A percentile compares a stretch with the other conserved stretches of the same genome.
Evolutionary conservation across 2,797 vertebrate genomes (phyloP).

Genomic region (Melanogrammus aeglefinus): DNA sequence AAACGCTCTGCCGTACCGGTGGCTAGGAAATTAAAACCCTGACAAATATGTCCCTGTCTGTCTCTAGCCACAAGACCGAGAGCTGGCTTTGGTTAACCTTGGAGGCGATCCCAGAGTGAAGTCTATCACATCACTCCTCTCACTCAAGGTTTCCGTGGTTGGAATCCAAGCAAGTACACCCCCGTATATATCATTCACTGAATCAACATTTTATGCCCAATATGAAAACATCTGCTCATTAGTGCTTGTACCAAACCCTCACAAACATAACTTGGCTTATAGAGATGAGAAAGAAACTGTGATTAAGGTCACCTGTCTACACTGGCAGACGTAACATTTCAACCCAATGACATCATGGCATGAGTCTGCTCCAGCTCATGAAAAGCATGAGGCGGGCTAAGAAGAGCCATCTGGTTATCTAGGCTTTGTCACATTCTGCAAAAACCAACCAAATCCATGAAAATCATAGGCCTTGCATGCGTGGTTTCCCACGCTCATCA

Average conservation of each 20-base stretch:
- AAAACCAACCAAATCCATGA: not conserved
- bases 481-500: not conserved
- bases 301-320: conserved; percentile 2
- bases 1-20: not conserved
- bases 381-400: not conserved
- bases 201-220: not conserved
- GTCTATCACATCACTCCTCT: not conserved
- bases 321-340: not conserved
- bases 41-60: not conserved
- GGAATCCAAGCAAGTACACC: not conserved
- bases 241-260: not conserved
- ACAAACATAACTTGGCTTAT: not conserved
- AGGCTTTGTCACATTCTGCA: not conserved
- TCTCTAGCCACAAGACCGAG: not conserved
- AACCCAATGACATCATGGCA: not conserved
- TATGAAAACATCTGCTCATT: not conserved
- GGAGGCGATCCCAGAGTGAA: not conserved
- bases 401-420: not conserved
- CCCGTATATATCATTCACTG: not conserved
- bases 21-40: not conserved
- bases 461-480: not conserved
- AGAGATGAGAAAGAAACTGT: not conserved
- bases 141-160: not conserved
- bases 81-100: not conserved
- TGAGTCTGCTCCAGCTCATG: not conserved